phyloP scores from a whole-genome alignment of 2,113 vertebrate species.

The Calonectris borealis region DNA sequence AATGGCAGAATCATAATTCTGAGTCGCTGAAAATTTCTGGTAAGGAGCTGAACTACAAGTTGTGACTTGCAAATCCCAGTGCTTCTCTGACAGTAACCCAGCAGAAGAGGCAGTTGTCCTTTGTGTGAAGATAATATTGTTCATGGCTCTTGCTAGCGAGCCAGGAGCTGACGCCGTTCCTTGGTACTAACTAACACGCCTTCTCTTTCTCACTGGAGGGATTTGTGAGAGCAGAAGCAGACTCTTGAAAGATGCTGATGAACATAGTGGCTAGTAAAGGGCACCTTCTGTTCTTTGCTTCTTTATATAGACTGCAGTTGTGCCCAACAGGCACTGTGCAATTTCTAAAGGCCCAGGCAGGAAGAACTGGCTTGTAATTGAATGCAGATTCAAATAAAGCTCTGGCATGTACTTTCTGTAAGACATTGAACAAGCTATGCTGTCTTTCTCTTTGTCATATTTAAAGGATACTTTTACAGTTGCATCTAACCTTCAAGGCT shows the following conservation, averaged over 20 bases:
- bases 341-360: constrained; percentile 1
- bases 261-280: constrained; percentile 25
- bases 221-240: not conserved
- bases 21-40: not conserved
- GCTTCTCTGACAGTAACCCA: not conserved
- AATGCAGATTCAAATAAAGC: not conserved
- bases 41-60: not conserved
- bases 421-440: not conserved
- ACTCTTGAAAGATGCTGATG: not conserved
- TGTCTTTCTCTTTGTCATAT: not conserved
- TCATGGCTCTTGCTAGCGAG: not conserved
- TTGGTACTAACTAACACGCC: not conserved
- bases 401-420: not conserved
- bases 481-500: not conserved
- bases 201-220: not conserved
- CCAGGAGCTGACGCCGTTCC: not conserved
- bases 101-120: not conserved
- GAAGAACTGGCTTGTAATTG: not conserved
- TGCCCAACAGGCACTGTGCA: not conserved
- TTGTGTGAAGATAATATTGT: not conserved
- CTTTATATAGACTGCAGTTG: constrained; percentile 26
- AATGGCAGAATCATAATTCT: not conserved
- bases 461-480: not conserved
- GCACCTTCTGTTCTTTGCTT: constrained; percentile 21
- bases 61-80: not conserved